Base-by-base conservation (phyloP, 2,888 invertebrate genomes). In the Oeneis ivallda region DNA sequence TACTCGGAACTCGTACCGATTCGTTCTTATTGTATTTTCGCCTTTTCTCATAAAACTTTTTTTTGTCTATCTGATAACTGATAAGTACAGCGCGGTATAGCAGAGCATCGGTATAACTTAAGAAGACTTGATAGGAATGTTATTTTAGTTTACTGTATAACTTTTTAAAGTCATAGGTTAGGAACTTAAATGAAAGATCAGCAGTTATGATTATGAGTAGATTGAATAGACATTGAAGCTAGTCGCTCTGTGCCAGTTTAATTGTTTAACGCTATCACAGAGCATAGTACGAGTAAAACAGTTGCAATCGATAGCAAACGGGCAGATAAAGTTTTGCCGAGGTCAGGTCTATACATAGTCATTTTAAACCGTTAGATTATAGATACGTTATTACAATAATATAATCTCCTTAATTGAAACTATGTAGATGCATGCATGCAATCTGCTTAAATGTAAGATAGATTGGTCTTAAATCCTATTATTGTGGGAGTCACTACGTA, bases 241-340 rank as follows among this genome's bases (percentile, higher is more conserved):
- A 8, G 69, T 63, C 64, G 59, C 57, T 68, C 59, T 47, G 65
- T 66, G 60, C 56, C 64, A 61, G 63, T 69, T 68, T 69, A 64
- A 70, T 72, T 68, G 65, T 70, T 66, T 53, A 61, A 43, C 62
- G 56, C n/a, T 63, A 67, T 61, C 67, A 32, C 41, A 34, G 34
- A 32, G 19, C 32, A 34, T 68, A 56, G 63, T 61, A 52, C 45
- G 61, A 61, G 45, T 47, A 17, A 17, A 17, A 17, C 17, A 15
- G 47, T 58, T 61, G 61, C 17, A 53, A 4, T 15, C 15, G 34
- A 56, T 6, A 53, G 37, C 39, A 17, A 39, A 39, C 3, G 37
- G 15, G 19, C 39, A 13, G 56, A 56, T 56, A 39, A 56, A 2
- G 13, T 41, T 41, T 56, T 13, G 41, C 13, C 41, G 5, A 19